phyloP scores from a whole-genome alignment of 1,140 invertebrate species.

The Pogonognathellus flavescens region DNA sequence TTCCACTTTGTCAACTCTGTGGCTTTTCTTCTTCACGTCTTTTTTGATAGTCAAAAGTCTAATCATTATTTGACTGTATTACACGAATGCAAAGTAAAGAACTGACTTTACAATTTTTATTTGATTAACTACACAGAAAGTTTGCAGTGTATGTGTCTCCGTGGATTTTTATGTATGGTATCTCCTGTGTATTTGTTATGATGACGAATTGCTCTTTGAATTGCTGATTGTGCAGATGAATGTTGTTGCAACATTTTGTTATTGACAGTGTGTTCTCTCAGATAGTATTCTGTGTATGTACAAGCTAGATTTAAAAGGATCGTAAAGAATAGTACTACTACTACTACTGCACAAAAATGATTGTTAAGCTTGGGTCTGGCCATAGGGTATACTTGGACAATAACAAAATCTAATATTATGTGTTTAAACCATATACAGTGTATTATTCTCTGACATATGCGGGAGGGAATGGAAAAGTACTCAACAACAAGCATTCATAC shows the following conservation, averaged over 20 bases:
- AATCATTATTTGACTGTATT: neutral
- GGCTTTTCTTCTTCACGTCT: neutral
- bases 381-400: neutral
- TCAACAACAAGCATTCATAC: neutral
- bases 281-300: too few relatives aligned
- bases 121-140: neutral
- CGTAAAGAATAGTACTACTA: neutral
- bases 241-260: conserved; percentile 16
- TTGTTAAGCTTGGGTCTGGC: conserved; percentile 5
- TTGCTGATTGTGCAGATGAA: conserved; percentile 32
- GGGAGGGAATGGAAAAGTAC: conserved; percentile 23
- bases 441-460: neutral
- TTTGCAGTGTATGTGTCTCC: neutral
- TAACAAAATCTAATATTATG: neutral
- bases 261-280: neutral
- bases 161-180: neutral
- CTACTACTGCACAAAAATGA: neutral
- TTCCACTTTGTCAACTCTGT: neutral
- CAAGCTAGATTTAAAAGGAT: too few relatives aligned
- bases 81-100: too few relatives aligned
- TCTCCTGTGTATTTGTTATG: neutral
- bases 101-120: too few relatives aligned
- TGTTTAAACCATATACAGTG: neutral
- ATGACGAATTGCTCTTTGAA: neutral
- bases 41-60: neutral